Evolutionary conservation across 2,113 vertebrate species (phyloP), one percentile per base, ranked within the genome.

Genomic region (Danionella cerebrum): DNA sequence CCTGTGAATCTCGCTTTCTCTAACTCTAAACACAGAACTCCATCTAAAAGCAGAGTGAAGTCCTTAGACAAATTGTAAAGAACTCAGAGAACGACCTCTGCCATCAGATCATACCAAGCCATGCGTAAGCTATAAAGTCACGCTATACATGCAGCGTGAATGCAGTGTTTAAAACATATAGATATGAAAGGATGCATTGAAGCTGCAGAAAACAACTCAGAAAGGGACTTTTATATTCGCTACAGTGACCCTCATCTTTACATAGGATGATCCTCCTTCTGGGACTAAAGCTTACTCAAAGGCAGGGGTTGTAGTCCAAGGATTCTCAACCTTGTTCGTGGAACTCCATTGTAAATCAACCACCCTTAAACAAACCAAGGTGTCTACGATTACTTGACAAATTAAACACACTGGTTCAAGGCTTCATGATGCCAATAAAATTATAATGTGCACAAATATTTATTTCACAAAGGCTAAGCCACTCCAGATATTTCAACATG

Each of bases 31-130:
- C n/a, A 38, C 33, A 50, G 7, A 50, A n/a, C 42, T 57, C 25
- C 47, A 27, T 13, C 25, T 16, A 13, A 44, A 58, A 29, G 47
- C n/a, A 27, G 24, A 4, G 18, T 38, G 54, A 72, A 65, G 55
- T 62, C 55, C 55, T 66, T 67, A 47, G 39, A 35, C n/a, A 22
- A 59, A 70, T 65, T 31, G 42, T 45, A 44, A 2, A 57, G 31
- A 55, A 64, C 35, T 18, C 59, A 36, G 13, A 54, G 39, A 58
- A 53, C 55, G 16, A 57, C 51, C 47, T 41, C 73, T 65, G 60
- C 60, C 35, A 41, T 38, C 22, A 52, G 25, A 69, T 50, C 24
- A 11, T 45, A 45, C 24, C 14, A 48, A 44, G 12, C 12, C 11
- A 18, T 42, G 4, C 31, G 22, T 50, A 38, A 18, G 6, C 2